phyloP scores from a whole-genome alignment of 2,797 vertebrate species.

The Pampus argenteus region DNA sequence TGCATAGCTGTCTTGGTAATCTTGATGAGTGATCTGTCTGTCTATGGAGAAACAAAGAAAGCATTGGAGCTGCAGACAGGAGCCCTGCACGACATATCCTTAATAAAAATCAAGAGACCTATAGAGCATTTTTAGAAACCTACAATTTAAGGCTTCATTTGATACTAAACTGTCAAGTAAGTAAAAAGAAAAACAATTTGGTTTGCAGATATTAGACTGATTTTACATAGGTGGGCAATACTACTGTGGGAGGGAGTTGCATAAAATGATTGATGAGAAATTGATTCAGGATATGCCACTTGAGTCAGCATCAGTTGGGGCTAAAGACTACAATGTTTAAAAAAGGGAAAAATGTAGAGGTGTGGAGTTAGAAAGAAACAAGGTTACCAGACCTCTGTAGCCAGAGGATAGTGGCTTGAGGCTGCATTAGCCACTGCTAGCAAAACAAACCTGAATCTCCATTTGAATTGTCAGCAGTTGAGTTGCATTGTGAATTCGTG shows the following conservation, averaged over 20 bases:
- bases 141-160: background rate
- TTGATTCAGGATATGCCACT: too few relatives aligned
- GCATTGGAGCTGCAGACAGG: constrained; percentile 19
- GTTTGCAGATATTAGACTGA: background rate
- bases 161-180: background rate
- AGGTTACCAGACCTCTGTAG: too few relatives aligned
- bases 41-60: constrained; percentile 31
- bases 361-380: too few relatives aligned
- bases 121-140: background rate
- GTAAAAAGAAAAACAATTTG: background rate
- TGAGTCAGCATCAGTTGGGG: too few relatives aligned
- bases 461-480: background rate
- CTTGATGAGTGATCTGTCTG: constrained; percentile 60
- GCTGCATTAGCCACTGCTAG: background rate
- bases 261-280: background rate
- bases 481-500: background rate
- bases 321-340: too few relatives aligned
- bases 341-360: too few relatives aligned
- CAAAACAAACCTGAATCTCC: background rate
- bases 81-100: constrained; percentile 8
- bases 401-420: too few relatives aligned
- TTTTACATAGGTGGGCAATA: too few relatives aligned
- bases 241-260: background rate
- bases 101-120: background rate
- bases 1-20: constrained; percentile 59